A percentile compares a stretch with the other conserved stretches of the same genome.
Evolutionary conservation across 2,797 vertebrate species (phyloP).

Genomic region (Heterohyrax brucei): DNA sequence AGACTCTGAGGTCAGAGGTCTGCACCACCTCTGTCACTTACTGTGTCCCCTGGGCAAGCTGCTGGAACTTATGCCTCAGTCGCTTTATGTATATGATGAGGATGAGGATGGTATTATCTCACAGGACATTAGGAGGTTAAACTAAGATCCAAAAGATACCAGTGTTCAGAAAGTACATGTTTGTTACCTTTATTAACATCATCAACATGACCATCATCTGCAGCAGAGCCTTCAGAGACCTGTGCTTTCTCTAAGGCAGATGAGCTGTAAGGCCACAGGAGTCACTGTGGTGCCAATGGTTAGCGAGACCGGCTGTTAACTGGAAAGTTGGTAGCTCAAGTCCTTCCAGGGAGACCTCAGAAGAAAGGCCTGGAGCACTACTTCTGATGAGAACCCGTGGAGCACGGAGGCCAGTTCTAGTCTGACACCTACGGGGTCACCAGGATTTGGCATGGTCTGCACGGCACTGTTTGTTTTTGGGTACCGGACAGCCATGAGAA

Average conservation of each 20-base stretch:
- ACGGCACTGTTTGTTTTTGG: no score
- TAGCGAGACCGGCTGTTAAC: background rate
- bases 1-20: background rate
- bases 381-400: background rate
- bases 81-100: background rate
- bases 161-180: background rate
- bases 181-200: background rate
- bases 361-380: background rate
- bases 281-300: background rate
- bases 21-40: background rate
- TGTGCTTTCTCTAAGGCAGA: no score
- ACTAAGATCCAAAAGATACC: background rate
- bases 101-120: background rate
- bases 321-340: background rate
- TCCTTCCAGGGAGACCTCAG: background rate
- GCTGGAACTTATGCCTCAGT: background rate
- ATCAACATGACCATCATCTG: no score
- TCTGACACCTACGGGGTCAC: background rate
- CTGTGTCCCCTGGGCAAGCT: background rate
- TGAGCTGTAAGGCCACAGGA: fast-evolving
- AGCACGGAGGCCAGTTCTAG: background rate
- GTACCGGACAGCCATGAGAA: fast-evolving
- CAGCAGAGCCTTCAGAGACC: background rate
- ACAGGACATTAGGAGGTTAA: background rate
- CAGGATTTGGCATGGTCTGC: no score